A percentile compares a stretch with the other conserved stretches of the same genome.
Conservation (phyloP, 2,888 invertebrate genomes). For the Atrina japonica region DNA sequence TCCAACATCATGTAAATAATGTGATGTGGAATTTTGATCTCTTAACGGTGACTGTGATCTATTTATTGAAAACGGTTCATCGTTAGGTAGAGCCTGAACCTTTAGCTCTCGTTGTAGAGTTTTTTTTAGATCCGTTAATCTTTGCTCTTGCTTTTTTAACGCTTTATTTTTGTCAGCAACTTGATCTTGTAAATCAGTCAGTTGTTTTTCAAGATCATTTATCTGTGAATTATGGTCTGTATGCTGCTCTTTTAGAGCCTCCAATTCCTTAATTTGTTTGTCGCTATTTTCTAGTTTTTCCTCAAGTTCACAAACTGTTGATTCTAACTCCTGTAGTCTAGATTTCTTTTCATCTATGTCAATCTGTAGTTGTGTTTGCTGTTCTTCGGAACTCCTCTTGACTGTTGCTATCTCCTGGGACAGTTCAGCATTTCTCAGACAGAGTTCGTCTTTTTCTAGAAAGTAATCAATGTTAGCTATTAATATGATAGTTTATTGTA, state of each 20-base stretch:
- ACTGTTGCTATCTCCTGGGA: constrained; percentile 82
- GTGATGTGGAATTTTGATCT: constrained; percentile 9
- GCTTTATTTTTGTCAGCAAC: constrained; percentile 84
- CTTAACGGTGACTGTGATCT: constrained; percentile 26
- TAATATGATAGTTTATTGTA: no score
- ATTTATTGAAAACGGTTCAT: constrained; percentile 71
- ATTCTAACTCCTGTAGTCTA: constrained; percentile 44
- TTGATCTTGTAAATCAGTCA: constrained; percentile 85
- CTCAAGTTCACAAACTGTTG: not conserved
- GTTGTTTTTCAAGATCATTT: constrained; percentile 48
- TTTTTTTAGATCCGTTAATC: constrained; percentile 94
- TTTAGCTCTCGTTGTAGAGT: constrained; percentile 92
- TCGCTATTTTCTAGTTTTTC: constrained; percentile 16
- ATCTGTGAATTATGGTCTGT: constrained; percentile 24
- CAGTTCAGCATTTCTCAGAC: constrained; percentile 78
- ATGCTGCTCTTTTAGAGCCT: constrained; percentile 39
- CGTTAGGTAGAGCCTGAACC: constrained; percentile 79
- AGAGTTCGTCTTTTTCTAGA: constrained; percentile 74
- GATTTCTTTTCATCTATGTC: constrained; percentile 55
- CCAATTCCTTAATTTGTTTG: constrained; percentile 25
- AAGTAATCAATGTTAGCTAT: no score
- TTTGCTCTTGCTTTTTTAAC: constrained; percentile 92
- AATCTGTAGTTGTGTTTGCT: constrained; percentile 50
- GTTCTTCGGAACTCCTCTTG: constrained; percentile 83
- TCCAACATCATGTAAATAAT: not conserved